A percentile compares a stretch with the other conserved stretches of the same genome.
These are phyloP conservation scores for Episyrphus balteatus DNA, from an alignment of 1,140 invertebrate species.

Conservation along the genomic window DNA sequence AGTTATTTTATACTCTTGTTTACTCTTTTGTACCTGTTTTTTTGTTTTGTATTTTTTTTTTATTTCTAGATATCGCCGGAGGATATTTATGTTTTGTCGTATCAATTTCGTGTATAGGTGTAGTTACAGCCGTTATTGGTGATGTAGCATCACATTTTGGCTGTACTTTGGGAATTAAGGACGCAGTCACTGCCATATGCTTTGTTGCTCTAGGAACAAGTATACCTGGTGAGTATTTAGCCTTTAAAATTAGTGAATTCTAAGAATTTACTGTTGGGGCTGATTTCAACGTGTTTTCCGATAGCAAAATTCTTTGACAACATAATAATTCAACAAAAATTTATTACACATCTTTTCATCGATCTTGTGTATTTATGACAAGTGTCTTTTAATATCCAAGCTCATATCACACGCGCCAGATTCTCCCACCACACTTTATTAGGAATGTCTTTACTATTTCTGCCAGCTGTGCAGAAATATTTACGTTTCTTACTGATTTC, in stretches of 20 bases:
- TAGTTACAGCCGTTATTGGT: constrained; percentile 91
- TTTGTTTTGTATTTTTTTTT: constrained; percentile 3
- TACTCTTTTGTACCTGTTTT: background rate
- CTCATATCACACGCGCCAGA: no score
- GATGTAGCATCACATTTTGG: constrained; percentile 95
- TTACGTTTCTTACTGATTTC: no score
- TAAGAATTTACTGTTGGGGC: no score
- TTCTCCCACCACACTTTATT: no score
- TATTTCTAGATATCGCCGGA: constrained; percentile 55
- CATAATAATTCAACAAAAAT: no score
- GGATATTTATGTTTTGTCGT: constrained; percentile 91
- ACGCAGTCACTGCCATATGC: constrained; percentile 91
- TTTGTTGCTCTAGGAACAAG: constrained; percentile 94
- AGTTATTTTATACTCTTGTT: background rate
- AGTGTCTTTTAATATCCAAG: no score
- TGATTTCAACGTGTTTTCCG: no score
- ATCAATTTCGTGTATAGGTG: constrained; percentile 86
- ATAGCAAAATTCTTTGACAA: no score
- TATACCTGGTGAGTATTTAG: constrained; percentile 69
- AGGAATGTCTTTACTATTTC: no score
- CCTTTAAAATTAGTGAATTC: background rate
- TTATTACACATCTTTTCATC: no score
- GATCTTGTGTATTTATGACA: no score
- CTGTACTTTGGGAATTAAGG: constrained; percentile 91
- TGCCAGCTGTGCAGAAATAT: no score